These are phyloP conservation scores for Julus scandinavius DNA, from an alignment of 2,888 invertebrate genomes.

Conservation along the genomic window DNA sequence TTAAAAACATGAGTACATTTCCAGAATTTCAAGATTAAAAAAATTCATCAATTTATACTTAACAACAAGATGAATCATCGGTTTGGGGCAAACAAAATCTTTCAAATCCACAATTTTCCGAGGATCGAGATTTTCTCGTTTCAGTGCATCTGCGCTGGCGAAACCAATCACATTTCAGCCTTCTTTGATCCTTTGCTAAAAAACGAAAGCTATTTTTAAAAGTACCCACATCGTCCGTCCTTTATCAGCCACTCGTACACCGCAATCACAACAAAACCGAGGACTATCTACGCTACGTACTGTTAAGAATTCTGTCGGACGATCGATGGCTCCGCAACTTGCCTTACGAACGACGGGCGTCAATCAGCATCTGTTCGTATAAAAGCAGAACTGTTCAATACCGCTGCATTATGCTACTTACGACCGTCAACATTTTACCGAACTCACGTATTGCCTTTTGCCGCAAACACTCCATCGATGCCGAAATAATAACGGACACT, in stretches of 20 bases:
- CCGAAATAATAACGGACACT: constrained; percentile 66
- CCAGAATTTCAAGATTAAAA: not conserved
- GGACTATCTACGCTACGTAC: constrained; percentile 60
- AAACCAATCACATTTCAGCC: constrained; percentile 63
- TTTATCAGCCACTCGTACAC: too few relatives aligned
- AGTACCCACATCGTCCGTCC: too few relatives aligned
- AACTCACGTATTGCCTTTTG: constrained; percentile 62
- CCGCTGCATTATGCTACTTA: not conserved
- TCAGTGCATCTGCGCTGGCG: constrained; percentile 36
- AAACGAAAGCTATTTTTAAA: not conserved
- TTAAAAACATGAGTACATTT: not conserved
- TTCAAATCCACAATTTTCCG: not conserved
- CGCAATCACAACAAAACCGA: not conserved
- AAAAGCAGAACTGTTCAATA: not conserved
- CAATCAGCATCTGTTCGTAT: constrained; percentile 63
- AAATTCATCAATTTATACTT: not conserved
- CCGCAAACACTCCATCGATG: constrained; percentile 63
- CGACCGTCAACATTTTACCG: not conserved
- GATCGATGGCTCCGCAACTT: constrained; percentile 64
- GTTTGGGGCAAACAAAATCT: constrained; percentile 52
- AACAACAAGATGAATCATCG: constrained; percentile 57
- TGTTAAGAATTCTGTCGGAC: constrained; percentile 60
- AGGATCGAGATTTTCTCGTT: not conserved
- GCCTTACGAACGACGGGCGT: constrained; percentile 65
- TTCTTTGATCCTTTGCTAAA: constrained; percentile 54